Conservation (phyloP, 2,888 invertebrate species). For the Caenorhabditis sp. region DNA sequence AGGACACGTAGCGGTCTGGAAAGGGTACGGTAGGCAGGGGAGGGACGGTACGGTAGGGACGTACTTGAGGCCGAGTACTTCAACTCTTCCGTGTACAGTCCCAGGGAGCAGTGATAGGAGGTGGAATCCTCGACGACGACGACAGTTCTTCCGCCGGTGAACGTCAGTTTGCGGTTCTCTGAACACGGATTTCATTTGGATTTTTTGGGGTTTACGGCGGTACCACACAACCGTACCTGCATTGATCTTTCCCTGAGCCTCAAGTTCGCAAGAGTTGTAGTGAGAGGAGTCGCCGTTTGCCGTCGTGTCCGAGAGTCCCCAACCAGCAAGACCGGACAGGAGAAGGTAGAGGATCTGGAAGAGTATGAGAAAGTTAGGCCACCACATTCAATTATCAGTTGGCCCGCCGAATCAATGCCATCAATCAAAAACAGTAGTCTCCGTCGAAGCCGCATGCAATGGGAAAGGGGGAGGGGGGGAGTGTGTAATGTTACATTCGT, state of each 20-base stretch:
- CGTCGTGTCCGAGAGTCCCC: conserved; percentile 74
- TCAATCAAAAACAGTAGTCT: neutral
- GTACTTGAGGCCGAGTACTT: conserved; percentile 70
- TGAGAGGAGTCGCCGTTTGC: conserved; percentile 73
- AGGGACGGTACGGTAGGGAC: conserved; percentile 23
- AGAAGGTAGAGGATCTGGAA: conserved; percentile 76
- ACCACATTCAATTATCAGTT: neutral
- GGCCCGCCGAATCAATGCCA: neutral
- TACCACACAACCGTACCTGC: too few species aligned
- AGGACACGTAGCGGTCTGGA: conserved; percentile 71
- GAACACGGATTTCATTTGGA: conserved; percentile 22
- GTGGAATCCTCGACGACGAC: conserved; percentile 77
- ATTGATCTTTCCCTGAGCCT: conserved; percentile 76
- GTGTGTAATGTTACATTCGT: conserved; percentile 9
- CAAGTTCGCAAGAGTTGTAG: conserved; percentile 75
- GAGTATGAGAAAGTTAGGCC: neutral
- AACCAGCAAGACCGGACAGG: conserved; percentile 72
- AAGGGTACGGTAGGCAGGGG: neutral
- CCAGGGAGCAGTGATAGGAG: conserved; percentile 78
- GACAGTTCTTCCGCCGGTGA: conserved; percentile 70
- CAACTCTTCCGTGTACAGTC: conserved; percentile 78
- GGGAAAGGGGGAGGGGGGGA: neutral
- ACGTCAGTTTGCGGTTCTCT: conserved; percentile 75
- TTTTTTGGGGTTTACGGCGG: too few species aligned
- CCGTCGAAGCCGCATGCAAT: too few species aligned